Conservation (phyloP, 2,797 vertebrate species). For the Pogoniulus pusillus region DNA sequence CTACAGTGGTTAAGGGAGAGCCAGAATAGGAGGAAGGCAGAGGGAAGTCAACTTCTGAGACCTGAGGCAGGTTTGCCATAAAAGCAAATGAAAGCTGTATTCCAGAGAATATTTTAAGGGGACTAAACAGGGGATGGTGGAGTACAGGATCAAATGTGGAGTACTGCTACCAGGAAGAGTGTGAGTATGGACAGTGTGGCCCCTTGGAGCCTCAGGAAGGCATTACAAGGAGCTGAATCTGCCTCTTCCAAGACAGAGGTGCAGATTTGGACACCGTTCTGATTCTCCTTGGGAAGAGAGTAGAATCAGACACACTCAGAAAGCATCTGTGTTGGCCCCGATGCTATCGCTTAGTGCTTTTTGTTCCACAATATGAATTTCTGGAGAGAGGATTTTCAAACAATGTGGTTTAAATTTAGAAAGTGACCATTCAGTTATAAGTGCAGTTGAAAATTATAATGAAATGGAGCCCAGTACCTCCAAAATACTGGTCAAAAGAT, state of each 20-base stretch:
- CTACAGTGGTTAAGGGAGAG: background rate
- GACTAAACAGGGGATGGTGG: background rate
- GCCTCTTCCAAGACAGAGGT: background rate
- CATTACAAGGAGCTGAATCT: background rate
- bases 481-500: slow-evolving; percentile 35
- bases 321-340: background rate
- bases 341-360: background rate
- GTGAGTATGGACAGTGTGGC: background rate
- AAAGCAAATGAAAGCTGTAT: background rate
- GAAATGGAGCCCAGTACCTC: background rate
- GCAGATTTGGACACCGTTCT: background rate
- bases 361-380: background rate
- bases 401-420: slow-evolving; percentile 46
- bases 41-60: background rate
- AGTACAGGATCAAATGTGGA: background rate
- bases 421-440: slow-evolving; percentile 32
- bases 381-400: slow-evolving; percentile 1
- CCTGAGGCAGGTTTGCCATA: background rate
- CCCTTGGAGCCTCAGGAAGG: background rate
- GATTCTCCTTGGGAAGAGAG: background rate
- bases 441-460: slow-evolving; percentile 17
- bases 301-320: background rate
- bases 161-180: background rate
- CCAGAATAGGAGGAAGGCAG: background rate
- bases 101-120: background rate